Evolutionary conservation across 2,888 invertebrate species (phyloP).

Genomic region (Napeogenes inachia): DNA sequence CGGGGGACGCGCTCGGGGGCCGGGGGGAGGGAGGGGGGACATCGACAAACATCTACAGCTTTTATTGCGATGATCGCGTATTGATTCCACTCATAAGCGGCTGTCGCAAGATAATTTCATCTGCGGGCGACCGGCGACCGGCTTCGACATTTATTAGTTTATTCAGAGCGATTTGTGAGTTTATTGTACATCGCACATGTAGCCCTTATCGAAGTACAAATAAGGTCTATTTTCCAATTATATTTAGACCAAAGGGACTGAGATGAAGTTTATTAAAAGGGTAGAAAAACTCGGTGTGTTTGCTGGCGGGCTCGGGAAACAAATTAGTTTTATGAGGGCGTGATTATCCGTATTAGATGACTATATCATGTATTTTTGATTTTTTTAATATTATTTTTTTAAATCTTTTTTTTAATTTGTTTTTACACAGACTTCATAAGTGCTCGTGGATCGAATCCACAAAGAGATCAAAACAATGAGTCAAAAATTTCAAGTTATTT

Average conservation of each 20-base stretch:
- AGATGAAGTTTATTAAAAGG: conserved; percentile 30
- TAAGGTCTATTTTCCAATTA: background rate
- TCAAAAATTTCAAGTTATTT: no score
- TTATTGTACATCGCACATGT: conserved; percentile 12
- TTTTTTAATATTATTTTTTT: conserved; percentile 24
- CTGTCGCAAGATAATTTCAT: conserved; percentile 55
- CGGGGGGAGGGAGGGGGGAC: conserved; percentile 30
- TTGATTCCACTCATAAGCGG: conserved; percentile 69
- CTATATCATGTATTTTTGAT: conserved; percentile 7
- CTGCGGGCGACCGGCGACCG: conserved; percentile 33
- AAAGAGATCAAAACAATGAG: no score
- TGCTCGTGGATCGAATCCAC: no score
- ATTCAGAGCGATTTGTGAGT: conserved; percentile 38
- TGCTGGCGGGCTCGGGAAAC: conserved; percentile 24
- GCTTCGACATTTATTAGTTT: conserved; percentile 39
- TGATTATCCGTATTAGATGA: conserved; percentile 31
- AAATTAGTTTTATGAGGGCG: conserved; percentile 32
- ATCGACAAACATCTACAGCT: conserved; percentile 60
- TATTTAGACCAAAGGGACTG: conserved; percentile 13
- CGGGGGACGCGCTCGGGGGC: conserved; percentile 33
- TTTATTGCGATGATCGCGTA: conserved; percentile 67
- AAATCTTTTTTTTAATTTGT: background rate
- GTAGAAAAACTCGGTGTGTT: conserved; percentile 30
- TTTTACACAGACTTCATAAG: no score
- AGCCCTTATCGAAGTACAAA: background rate